Evolutionary conservation across 1,140 invertebrate genomes (phyloP).

Genomic region (Pseudomyrmex gracilis): DNA sequence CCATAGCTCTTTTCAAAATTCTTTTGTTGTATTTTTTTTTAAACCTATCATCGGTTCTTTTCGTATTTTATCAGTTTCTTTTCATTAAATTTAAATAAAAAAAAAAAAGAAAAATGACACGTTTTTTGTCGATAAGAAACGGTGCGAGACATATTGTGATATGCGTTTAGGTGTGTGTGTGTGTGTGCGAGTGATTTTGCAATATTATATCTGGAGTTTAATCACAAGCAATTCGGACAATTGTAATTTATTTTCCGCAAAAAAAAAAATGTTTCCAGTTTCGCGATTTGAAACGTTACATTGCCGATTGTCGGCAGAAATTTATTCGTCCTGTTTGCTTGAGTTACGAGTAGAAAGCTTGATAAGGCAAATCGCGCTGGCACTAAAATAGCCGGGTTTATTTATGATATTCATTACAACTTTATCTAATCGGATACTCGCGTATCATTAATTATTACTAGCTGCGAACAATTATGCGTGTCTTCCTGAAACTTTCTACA

Average conservation of each 20-base stretch:
- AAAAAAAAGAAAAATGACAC: not conserved
- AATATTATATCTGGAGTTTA: too few species aligned
- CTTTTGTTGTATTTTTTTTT: not conserved
- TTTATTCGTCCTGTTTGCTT: constrained; percentile 65
- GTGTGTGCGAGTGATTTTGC: too few species aligned
- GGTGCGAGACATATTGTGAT: not conserved
- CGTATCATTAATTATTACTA: constrained; percentile 69
- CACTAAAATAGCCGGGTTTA: constrained; percentile 67
- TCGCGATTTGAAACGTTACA: constrained; percentile 27
- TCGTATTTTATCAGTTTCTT: too few species aligned
- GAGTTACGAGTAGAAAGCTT: constrained; percentile 75
- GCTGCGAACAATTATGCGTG: constrained; percentile 71
- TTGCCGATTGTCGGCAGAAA: constrained; percentile 69
- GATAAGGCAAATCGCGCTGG: constrained; percentile 68
- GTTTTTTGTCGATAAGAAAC: not conserved
- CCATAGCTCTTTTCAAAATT: not conserved
- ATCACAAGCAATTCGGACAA: not conserved
- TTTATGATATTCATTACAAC: constrained; percentile 73
- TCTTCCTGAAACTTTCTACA: constrained; percentile 70
- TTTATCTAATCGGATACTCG: constrained; percentile 70
- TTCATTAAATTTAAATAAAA: constrained; percentile 9
- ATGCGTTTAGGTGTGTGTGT: too few species aligned
- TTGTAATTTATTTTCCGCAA: not conserved
- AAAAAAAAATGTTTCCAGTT: constrained; percentile 16
- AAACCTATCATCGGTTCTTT: not conserved